phyloP scores from a whole-genome alignment of 2,888 invertebrate genomes.

The Philaethria dido region DNA sequence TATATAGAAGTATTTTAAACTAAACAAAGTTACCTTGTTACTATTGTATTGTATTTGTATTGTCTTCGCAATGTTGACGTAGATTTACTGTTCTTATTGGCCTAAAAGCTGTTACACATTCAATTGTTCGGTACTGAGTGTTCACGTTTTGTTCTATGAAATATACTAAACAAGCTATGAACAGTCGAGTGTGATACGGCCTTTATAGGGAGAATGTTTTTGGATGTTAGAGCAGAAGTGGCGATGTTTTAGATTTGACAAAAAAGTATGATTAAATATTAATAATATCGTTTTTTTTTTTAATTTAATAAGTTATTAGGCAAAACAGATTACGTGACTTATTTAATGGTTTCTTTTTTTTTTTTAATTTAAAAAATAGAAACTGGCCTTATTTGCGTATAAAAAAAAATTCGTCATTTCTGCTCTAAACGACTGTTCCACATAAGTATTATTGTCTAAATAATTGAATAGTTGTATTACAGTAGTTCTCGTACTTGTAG shows the following conservation, averaged over 20 bases:
- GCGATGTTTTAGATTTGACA: background rate
- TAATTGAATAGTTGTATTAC: conserved; percentile 27
- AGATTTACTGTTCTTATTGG: conserved; percentile 17
- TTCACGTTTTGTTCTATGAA: background rate
- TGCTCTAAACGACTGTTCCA: conserved; percentile 26
- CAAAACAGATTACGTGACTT: no score
- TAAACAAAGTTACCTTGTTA: conserved; percentile 25
- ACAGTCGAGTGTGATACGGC: conserved; percentile 19
- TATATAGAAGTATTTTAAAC: conserved; percentile 19
- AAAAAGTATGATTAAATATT: no score
- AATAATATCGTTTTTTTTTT: no score
- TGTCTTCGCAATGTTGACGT: conserved; percentile 23
- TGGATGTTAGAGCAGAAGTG: conserved; percentile 17
- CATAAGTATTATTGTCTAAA: conserved; percentile 30
- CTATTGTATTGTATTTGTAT: conserved; percentile 25
- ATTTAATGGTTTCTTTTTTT: no score
- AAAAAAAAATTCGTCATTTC: conserved; percentile 5
- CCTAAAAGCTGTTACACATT: conserved; percentile 13
- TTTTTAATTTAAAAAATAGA: background rate
- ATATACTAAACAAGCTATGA: background rate
- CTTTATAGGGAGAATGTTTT: conserved; percentile 6
- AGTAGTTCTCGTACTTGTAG: conserved; percentile 28
- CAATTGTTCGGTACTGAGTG: background rate
- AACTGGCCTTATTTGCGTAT: conserved; percentile 1
- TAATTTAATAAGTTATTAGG: no score